Base-by-base conservation (phyloP, 2,113 vertebrate species). In the Brachyhypopomus gauderio region DNA sequence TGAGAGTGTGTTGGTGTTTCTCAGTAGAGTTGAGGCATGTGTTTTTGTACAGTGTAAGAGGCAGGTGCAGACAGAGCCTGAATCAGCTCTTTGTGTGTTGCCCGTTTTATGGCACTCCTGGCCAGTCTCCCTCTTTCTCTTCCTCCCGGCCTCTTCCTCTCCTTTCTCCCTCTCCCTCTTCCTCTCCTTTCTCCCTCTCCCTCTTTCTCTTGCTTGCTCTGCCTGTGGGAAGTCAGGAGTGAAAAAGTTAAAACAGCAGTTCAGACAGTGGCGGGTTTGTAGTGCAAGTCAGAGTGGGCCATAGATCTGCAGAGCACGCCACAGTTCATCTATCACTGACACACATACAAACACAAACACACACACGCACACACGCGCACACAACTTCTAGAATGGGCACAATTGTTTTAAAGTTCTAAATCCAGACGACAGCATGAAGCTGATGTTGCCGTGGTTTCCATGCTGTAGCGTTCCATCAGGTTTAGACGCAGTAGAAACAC, bases 241-340 rank as follows among this genome's bases (percentile, higher is more conserved):
- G 85, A 86, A 83, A 85, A 83, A 71, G 75, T 73, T 83, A 81
- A 81, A 76, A 81, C 73, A 81, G 85, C 55, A 25, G 81, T 36
- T 83, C 73, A 70, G 80, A 86, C 85, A 86, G 85, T 83, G 75
- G 85, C 70, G 80, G 70, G 85, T 86, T 76, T 86, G 85, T 86
- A 83, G 81, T 86, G 85, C 74, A 74, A 77, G 79, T 52, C 81
- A 80, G 77, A 83, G 78, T 60, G 84, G 80, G 85, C 78, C 78
- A 69, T 86, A 85, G 82, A 85, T 85, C 84, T 77, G 80, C 77
- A 80, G 77, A 80, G 84, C 78, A 83, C 70, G 74, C 81, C 66
- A 70, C 85, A 81, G 67, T 83, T 83, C 77, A 85, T 86, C 85
- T 83, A 80, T 83, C 78, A 83, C 73, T 86, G 81, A 77, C 81